Base-by-base conservation (phyloP, 2,797 vertebrate species). In the Schizopygopsis malacanthus region DNA sequence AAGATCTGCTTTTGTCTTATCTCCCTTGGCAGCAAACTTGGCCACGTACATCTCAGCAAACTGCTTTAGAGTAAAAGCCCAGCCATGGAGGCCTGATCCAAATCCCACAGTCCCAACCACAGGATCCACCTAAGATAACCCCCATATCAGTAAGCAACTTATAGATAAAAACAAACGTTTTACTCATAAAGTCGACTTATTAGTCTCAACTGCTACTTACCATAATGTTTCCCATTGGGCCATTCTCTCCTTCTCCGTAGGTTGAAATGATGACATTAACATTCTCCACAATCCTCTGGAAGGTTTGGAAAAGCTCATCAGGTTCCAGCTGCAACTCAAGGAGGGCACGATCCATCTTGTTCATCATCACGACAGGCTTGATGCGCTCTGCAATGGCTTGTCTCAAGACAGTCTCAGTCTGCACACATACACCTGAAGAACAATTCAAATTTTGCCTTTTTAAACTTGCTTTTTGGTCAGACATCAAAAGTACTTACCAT, bases 21-120 rank as follows among this genome's bases (percentile, higher is more conserved):
- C 93, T n/a, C 92, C 93, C 91, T 94, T 93, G 83, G 92, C 90
- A 79, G 92, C 81, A 89, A 93, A 94, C 80, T 92, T 94, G 63
- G 90, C 90, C 54, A 95, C 92, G 0, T 93, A 93, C 92, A 93
- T 94, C 89, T 94, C 92, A 11, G 93, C 92, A 91, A 95, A 95
- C 85, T 92, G 93, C 87, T 94, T 95, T 45, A 94, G 90, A 41
- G 94, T 93, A 82, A 95, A 94, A 16, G 93, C 92, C 93, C 93
- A 95, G 65, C 93, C 92, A 4, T 91, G 91, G 41, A 95, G 89
- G 20, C 91, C 91, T 18, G 92, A 94, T 13, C 92, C 93, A 75
- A 95, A 94, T 22, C 92, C 93, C 8, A 94, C 92, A 0, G 93
- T 92, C 37, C 91, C 87, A 2, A 91, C 70, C 28, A 94, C 89